Conservation (phyloP, 2,888 invertebrate species). For the Salticus scenicus region DNA sequence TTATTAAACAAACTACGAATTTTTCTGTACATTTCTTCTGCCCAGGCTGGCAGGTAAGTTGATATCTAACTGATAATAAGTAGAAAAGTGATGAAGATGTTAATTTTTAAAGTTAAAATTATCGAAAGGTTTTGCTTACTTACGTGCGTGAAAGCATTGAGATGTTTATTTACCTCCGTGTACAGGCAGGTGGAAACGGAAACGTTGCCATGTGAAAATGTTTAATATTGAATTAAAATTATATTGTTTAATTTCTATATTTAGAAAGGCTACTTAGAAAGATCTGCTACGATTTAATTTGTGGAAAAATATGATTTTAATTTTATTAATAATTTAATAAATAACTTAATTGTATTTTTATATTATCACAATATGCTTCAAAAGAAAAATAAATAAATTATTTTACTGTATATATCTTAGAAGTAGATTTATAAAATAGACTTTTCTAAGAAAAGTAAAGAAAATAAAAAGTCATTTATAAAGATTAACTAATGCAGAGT, state of each 20-base stretch:
- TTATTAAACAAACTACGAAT: background rate
- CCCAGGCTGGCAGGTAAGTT: background rate
- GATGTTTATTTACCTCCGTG: slow-evolving; percentile 13
- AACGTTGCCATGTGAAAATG: slow-evolving; percentile 9
- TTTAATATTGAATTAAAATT: background rate
- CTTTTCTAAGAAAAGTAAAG: too few relatives aligned
- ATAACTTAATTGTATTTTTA: too few relatives aligned
- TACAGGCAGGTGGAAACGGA: background rate
- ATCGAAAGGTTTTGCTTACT: background rate
- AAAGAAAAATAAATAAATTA: too few relatives aligned
- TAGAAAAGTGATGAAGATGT: background rate
- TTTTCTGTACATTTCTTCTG: background rate
- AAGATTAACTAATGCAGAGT: too few relatives aligned
- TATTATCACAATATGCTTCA: too few relatives aligned
- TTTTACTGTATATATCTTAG: too few relatives aligned
- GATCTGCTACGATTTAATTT: too few relatives aligned
- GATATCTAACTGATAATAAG: background rate
- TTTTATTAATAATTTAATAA: too few relatives aligned
- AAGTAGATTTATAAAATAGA: too few relatives aligned
- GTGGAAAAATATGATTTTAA: too few relatives aligned
- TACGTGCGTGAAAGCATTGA: slow-evolving; percentile 1
- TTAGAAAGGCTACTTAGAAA: too few relatives aligned
- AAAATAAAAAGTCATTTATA: too few relatives aligned
- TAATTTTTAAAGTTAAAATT: background rate
- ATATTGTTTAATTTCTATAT: background rate